Percentiles rank a stretch among this genome's conserved stretches.
Evolutionary conservation across 1,140 invertebrate genomes (phyloP).

Genomic region (Patella vulgata): DNA sequence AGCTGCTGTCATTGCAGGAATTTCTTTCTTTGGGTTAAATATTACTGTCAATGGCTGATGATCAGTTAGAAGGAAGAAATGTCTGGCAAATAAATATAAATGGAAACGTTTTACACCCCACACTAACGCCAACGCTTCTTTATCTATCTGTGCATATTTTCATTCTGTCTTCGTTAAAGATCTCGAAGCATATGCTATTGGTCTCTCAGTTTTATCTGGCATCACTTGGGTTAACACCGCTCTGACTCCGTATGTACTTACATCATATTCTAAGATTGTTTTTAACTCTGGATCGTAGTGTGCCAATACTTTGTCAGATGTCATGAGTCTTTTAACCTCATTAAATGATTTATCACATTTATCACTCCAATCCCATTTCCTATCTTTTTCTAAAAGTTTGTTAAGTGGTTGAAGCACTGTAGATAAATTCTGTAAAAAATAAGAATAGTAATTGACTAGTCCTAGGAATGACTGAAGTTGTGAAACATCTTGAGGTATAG

Average conservation of each 20-base stretch:
- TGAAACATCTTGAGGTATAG: not conserved
- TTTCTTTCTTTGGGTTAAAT: constrained; percentile 57
- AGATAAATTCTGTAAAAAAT: constrained; percentile 20
- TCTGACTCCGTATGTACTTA: constrained; percentile 66
- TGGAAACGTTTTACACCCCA: constrained; percentile 65
- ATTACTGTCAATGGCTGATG: constrained; percentile 67
- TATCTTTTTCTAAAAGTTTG: constrained; percentile 3
- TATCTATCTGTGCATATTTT: constrained; percentile 69
- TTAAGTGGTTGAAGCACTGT: constrained; percentile 12
- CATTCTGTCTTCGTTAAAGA: constrained; percentile 64
- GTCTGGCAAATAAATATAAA: constrained; percentile 60
- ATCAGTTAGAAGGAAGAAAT: constrained; percentile 67
- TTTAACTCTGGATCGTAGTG: constrained; percentile 8
- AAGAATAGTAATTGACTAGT: constrained; percentile 25
- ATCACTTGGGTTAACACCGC: constrained; percentile 65
- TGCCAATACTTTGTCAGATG: constrained; percentile 5
- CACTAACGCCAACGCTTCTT: constrained; percentile 66
- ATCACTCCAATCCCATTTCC: constrained; percentile 4
- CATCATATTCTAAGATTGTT: constrained; percentile 65
- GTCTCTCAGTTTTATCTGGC: constrained; percentile 54
- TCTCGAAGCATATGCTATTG: constrained; percentile 66
- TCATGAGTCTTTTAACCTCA: not conserved
- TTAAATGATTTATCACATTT: not conserved
- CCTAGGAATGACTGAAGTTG: constrained; percentile 11
- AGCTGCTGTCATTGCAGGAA: constrained; percentile 27